Base-by-base conservation (phyloP, 2,113 vertebrate species). In the Protobothrops flavoviridis region DNA sequence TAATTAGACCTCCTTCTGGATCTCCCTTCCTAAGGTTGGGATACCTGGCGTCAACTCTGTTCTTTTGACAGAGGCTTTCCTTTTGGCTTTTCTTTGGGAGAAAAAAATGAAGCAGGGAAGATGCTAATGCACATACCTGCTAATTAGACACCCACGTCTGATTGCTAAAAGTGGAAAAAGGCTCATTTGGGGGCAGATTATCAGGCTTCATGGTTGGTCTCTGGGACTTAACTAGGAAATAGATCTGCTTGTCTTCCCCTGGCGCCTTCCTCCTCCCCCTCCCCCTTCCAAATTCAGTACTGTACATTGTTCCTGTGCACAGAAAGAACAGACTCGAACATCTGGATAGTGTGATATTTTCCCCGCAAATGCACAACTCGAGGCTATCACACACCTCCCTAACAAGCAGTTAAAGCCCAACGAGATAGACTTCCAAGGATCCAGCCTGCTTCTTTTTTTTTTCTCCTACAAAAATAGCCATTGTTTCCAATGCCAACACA, bases 281-380 rank as follows among this genome's bases (percentile, higher is more conserved):
- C 64, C 64, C 5, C 29, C 9, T 20, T 57, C 0, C 55, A 0
- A 91, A 10, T 95, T 94, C 33, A 59, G 96, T 93, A 91, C 94
- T 57, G 95, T 59, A 95, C 48, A 1, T 95, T 94, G 92, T 93
- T 96, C 96, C 97, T 87, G 23, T 96, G 97, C 90, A 95, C 95
- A 95, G 97, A 97, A 97, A 97, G 97, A 96, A 94, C 97, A 96
- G 96, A 95, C 95, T 95, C 93, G 96, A 98, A 97, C 98, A 98
- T 98, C 98, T 98, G 98, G 97, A 97, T 93, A 0, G 96, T 92
- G 95, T 93, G 97, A 96, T 97, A 97, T 97, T 98, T 98, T 93
- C 96, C 97, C 96, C 95, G 96, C 94, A 97, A 97, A 97, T 96
- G 96, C 97, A 96, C 97, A 98, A 97, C 97, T 97, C 59, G 91